Conservation (phyloP, 2,888 invertebrate species). For the Lycophotia porphyrea region DNA sequence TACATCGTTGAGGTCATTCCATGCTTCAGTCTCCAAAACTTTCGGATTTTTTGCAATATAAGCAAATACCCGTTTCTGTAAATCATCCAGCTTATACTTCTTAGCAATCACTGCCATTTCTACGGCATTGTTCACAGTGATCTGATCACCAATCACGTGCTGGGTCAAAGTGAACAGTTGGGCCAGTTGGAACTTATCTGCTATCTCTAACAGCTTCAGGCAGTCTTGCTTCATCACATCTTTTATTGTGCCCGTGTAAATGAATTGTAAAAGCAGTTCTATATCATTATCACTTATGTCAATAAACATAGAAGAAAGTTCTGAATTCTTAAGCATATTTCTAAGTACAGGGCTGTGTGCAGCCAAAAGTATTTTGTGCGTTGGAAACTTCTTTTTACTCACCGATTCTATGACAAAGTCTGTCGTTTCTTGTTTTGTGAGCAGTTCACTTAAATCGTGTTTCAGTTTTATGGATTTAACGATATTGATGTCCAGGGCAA, state of each 20-base stretch:
- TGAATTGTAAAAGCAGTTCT: slow-evolving; percentile 79
- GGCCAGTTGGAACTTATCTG: slow-evolving; percentile 75
- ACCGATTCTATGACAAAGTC: slow-evolving; percentile 79
- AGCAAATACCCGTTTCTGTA: slow-evolving; percentile 75
- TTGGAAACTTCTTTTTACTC: slow-evolving; percentile 73
- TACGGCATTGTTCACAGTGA: slow-evolving; percentile 79
- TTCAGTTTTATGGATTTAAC: slow-evolving; percentile 78
- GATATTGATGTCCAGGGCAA: slow-evolving; percentile 70
- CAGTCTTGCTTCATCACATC: slow-evolving; percentile 76
- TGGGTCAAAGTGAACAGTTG: slow-evolving; percentile 75
- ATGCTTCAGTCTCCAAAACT: slow-evolving; percentile 78
- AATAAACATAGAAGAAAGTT: slow-evolving; percentile 67
- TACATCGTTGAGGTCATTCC: slow-evolving; percentile 80
- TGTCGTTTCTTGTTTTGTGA: slow-evolving; percentile 73
- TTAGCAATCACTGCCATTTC: slow-evolving; percentile 79
- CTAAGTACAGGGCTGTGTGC: slow-evolving; percentile 80
- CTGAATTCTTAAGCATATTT: slow-evolving; percentile 71
- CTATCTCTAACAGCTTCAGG: slow-evolving; percentile 75
- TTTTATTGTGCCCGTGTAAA: slow-evolving; percentile 81
- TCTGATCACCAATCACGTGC: slow-evolving; percentile 73
- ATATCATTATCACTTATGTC: slow-evolving; percentile 79
- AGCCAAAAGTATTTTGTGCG: slow-evolving; percentile 80
- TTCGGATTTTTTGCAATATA: slow-evolving; percentile 79
- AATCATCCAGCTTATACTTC: slow-evolving; percentile 75
- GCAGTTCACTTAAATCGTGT: slow-evolving; percentile 73